Conservation (phyloP, 2,113 vertebrate genomes). For the Asarcornis scutulata region DNA sequence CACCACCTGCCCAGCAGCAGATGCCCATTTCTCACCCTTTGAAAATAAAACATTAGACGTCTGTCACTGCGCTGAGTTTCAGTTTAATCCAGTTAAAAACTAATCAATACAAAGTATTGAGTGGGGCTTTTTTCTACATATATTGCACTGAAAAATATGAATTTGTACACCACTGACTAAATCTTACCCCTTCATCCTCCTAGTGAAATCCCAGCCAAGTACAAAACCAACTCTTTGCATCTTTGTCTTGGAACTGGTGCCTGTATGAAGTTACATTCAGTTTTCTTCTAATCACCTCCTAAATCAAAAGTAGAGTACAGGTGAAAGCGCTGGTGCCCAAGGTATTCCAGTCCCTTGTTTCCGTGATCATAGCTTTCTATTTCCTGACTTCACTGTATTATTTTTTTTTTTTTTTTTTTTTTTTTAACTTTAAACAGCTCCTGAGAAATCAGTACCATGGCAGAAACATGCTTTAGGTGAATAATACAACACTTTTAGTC, state of each 20-base stretch:
- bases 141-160: conserved; percentile 57
- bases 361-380: not conserved
- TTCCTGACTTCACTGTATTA: not conserved
- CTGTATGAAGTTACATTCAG: not conserved
- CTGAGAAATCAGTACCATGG: not conserved
- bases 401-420: too few species aligned
- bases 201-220: conserved; percentile 27
- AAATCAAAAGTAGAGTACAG: conserved; percentile 17
- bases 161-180: conserved; percentile 47
- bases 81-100: conserved; percentile 75
- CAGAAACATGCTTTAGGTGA: not conserved
- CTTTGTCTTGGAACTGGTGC: conserved; percentile 25
- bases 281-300: not conserved
- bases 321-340: not conserved
- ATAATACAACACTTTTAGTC: not conserved
- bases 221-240: conserved; percentile 8
- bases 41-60: not conserved
- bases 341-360: conserved; percentile 1
- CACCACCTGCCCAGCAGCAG: not conserved
- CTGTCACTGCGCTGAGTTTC: conserved; percentile 38
- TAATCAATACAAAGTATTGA: conserved; percentile 63
- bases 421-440: not conserved
- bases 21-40: not conserved
- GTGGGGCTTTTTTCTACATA: conserved; percentile 31
- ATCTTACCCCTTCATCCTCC: conserved; percentile 3